Base-by-base conservation (phyloP, 2,888 invertebrate species). In the Sinotaia quadrata region DNA sequence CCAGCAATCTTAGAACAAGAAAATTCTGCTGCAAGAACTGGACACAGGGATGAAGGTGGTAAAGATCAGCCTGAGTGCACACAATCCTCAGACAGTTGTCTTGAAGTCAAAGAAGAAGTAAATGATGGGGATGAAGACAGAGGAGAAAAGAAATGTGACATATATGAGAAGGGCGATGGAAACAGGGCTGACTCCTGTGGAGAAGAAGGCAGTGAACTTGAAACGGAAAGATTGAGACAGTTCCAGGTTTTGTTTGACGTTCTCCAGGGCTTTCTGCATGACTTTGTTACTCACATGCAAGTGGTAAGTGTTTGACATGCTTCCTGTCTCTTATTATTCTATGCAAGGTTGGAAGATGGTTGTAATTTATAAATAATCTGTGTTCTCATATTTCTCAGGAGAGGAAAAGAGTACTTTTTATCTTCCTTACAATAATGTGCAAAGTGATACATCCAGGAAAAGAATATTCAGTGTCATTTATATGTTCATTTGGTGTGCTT, bases 241-340 rank as follows among this genome's bases (percentile, higher is more conserved):
- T 60, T 72, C 4, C 33, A 44, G 37, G 56, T 72, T 12, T 58
- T 79, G n/a, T 75, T 75, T 68, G 73, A 75, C 15, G 66, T 75
- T 10, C 51, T 79, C 12, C 72, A 75, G 33, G 68, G 66, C 1
- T 75, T 75, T 29, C 59, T 78, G 21, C 36, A 66, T 18, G 75
- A 78, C 65, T 73, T 76, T 37, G 69, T 75, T 44, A 60, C 27
- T 47, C 52, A 61, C 34, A 65, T 74, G 52, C 68, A 74, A 33
- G 33, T 52, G 59, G 77, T 75, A 58, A 73, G 74, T 68, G 18
- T 66, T 2, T 31, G 15, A 21, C 8, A 12, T n/a, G 12, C 8
- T 24, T 41, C 41, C n/a, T 12, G 0, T 41, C n/a, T 41, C 2
- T 3, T 41, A 18, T 41, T 41, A 41, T 18, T 18, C n/a, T n/a